phyloP scores from a whole-genome alignment of 2,888 invertebrate species.

The Stomorhina lunata region DNA sequence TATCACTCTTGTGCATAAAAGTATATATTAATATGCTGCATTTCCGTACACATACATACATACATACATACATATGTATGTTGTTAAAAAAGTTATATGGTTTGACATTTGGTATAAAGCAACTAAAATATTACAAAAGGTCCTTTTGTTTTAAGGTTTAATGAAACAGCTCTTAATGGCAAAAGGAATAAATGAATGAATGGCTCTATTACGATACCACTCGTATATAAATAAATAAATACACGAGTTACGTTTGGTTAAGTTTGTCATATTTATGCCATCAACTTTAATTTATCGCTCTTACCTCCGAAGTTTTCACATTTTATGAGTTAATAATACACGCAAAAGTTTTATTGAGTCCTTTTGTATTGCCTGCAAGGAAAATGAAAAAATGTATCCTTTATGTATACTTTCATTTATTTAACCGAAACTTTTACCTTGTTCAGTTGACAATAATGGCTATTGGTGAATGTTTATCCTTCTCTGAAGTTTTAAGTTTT shows the following conservation, averaged over 20 bases:
- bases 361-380: constrained; percentile 23
- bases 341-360: constrained; percentile 69
- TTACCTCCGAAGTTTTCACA: constrained; percentile 58
- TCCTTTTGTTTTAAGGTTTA: constrained; percentile 13
- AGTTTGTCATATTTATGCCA: constrained; percentile 78
- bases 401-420: background rate
- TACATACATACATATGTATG: background rate
- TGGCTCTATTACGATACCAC: constrained; percentile 40
- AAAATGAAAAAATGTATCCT: background rate
- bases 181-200: background rate
- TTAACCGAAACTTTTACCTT: constrained; percentile 24
- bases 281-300: constrained; percentile 78
- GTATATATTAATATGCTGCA: constrained; percentile 9
- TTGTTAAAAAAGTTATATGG: background rate
- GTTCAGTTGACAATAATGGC: constrained; percentile 57
- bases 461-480: constrained; percentile 26
- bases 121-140: background rate
- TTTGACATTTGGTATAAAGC: background rate
- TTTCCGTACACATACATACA: background rate
- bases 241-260: constrained; percentile 67
- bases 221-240: background rate
- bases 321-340: constrained; percentile 61
- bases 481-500: constrained; percentile 10
- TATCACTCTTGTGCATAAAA: constrained; percentile 47
- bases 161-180: background rate